Evolutionary conservation across 2,797 vertebrate genomes (phyloP).

Genomic region (Acanthornis magna): DNA sequence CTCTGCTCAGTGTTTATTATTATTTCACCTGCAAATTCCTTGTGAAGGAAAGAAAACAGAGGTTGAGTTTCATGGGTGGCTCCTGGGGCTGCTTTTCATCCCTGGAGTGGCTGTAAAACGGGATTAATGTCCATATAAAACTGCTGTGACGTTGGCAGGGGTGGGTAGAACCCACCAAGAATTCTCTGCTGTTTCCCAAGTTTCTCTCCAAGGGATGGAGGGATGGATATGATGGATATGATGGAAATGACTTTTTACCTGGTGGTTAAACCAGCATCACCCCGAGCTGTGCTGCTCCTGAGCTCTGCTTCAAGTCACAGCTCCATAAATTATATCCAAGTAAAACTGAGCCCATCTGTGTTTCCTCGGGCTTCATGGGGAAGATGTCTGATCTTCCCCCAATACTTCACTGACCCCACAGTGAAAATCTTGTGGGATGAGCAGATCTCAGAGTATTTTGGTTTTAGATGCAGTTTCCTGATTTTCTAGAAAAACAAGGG

Average conservation of each 20-base stretch:
- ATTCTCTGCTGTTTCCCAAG: background rate
- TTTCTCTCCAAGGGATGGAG: background rate
- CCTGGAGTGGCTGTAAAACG: background rate
- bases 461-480: background rate
- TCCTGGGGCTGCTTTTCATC: constrained; percentile 12
- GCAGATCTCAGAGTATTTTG: background rate
- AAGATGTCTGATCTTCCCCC: background rate
- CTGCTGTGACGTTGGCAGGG: background rate
- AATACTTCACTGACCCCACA: fast-evolving
- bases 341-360: background rate
- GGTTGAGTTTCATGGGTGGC: constrained; percentile 21
- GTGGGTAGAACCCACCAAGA: background rate
- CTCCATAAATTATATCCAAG: background rate
- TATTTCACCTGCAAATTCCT: constrained; percentile 60
- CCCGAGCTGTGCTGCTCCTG: background rate
- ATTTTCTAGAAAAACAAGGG: background rate
- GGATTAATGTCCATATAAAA: constrained; percentile 6
- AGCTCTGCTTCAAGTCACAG: background rate
- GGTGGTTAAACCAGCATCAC: background rate
- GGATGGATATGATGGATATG: background rate
- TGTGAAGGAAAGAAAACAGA: constrained; percentile 30
- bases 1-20: constrained; percentile 28
- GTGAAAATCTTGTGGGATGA: background rate
- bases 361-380: background rate
- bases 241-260: background rate